Evolutionary conservation across 53 echinoderm and acorn worm species (phyloP), one percentile per base, ranked within the genome.

Genomic region (Arbacia lixula): DNA sequence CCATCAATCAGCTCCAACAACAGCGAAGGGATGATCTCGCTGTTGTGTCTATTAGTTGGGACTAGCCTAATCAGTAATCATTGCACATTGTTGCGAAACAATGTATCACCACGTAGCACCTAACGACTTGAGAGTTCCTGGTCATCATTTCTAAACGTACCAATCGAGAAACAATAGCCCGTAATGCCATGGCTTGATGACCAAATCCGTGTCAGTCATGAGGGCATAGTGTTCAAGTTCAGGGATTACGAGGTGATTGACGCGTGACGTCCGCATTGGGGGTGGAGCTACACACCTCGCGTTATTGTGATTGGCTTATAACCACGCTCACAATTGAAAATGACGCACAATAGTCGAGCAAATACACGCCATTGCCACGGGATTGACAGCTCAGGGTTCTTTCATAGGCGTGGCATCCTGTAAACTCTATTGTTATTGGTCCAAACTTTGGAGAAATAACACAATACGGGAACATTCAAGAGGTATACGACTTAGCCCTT

Each of bases 281-380:
- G 54, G 74, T 9, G 74, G 72, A 27, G 21, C 36, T 74, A 19
- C 14, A 42, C 53, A 12, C 51, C 54, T 52, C 74, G 54, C 74
- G 54, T 52, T 74, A 12, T 58, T 77, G 77, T 77, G 11, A 37
- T 77, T 60, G 57, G 39, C n/a, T n/a, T n/a, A n/a, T n/a, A n/a
- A n/a, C n/a, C n/a, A n/a, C n/a, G n/a, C n/a, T n/a, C n/a, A n/a
- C n/a, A n/a, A n/a, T n/a, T n/a, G n/a, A n/a, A n/a, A n/a, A n/a
- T n/a, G n/a, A n/a, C n/a, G n/a, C n/a, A n/a, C n/a, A n/a, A n/a
- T n/a, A n/a, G n/a, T n/a, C n/a, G n/a, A n/a, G n/a, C n/a, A n/a
- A n/a, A n/a, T n/a, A n/a, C n/a, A n/a, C n/a, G n/a, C n/a, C n/a
- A n/a, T n/a, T n/a, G n/a, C n/a, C n/a, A n/a, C n/a, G n/a, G n/a